Evolutionary conservation across 2,888 invertebrate species (phyloP).

Genomic region (Limnephilus auricula): DNA sequence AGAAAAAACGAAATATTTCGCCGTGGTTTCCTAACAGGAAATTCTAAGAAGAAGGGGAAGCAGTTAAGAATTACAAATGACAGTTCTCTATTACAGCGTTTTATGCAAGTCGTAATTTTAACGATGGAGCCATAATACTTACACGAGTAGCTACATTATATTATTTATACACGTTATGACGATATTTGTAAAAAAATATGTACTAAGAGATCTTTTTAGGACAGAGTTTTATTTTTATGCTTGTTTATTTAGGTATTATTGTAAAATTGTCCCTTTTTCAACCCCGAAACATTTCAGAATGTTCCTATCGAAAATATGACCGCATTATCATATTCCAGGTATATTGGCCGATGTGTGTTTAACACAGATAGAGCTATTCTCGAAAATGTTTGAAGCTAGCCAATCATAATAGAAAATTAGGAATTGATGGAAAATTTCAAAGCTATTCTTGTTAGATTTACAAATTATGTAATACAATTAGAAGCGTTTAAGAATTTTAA

Average conservation of each 20-base stretch:
- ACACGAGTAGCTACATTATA: background rate
- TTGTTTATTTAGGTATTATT: background rate
- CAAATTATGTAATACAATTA: background rate
- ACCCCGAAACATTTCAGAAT: background rate
- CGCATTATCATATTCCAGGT: background rate
- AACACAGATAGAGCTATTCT: background rate
- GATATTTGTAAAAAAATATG: background rate
- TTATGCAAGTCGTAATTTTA: conserved; percentile 44
- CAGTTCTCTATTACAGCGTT: conserved; percentile 11
- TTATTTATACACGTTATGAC: background rate
- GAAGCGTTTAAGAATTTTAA: background rate
- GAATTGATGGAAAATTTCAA: background rate
- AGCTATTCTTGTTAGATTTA: background rate
- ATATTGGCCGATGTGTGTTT: background rate
- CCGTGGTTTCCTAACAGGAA: conserved; percentile 60
- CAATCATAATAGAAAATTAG: background rate
- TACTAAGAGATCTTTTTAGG: background rate
- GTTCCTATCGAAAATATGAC: background rate
- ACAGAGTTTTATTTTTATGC: background rate
- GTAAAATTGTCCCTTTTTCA: background rate
- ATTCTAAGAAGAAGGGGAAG: conserved; percentile 63
- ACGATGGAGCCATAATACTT: background rate
- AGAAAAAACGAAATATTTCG: conserved; percentile 60
- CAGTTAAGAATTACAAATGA: conserved; percentile 65
- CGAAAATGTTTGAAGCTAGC: background rate